A percentile compares a stretch with the other conserved stretches of the same genome.
Evolutionary conservation across 2,888 invertebrate species (phyloP).

Genomic region (Mallateleia sp.): DNA sequence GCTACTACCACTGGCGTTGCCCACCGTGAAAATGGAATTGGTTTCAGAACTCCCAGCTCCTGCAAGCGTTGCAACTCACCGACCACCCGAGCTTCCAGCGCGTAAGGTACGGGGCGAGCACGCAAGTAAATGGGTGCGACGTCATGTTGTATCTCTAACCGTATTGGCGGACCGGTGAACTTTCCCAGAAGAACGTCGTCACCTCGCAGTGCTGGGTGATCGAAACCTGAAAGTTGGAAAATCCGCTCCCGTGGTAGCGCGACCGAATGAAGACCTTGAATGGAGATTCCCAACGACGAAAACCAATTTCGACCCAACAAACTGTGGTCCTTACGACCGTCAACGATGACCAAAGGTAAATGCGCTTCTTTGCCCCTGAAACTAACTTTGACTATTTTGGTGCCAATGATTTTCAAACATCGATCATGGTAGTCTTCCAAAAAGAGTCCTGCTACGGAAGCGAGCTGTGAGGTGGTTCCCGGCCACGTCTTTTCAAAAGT

Average conservation of each 20-base stretch:
- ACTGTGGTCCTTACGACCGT: too few species aligned
- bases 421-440: conserved; percentile 19
- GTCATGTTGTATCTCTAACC: not conserved
- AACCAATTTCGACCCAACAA: too few species aligned
- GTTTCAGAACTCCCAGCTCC: conserved; percentile 17
- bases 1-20: too few species aligned
- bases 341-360: not conserved
- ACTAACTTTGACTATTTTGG: conserved; percentile 9
- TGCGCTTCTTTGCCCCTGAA: not conserved
- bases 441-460: not conserved
- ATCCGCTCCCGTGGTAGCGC: not conserved
- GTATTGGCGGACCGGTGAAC: not conserved
- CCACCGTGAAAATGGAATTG: conserved; percentile 11
- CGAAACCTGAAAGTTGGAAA: not conserved
- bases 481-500: not conserved
- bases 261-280: too few species aligned
- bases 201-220: not conserved
- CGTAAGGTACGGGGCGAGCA: conserved; percentile 24
- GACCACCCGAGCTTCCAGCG: not conserved
- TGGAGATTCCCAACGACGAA: too few species aligned
- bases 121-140: conserved; percentile 16
- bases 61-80: conserved; percentile 21
- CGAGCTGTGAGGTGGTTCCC: not conserved
- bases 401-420: conserved; percentile 5
- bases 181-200: not conserved